Conservation (phyloP, 2,888 invertebrate genomes). For the Andricus quercusramuli region DNA sequence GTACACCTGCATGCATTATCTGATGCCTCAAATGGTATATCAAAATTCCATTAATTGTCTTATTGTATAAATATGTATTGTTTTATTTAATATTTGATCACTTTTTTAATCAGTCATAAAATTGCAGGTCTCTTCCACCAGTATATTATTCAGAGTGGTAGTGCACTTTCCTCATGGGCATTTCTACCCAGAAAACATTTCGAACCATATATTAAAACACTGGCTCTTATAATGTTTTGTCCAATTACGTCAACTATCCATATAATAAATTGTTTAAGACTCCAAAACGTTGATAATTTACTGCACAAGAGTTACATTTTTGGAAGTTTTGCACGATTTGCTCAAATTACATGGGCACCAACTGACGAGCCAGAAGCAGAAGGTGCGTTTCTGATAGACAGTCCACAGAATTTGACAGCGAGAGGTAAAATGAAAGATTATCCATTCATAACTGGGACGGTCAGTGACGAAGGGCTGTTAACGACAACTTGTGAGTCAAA, state of each 20-base stretch:
- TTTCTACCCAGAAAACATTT: conserved; percentile 42
- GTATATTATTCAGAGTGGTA: conserved; percentile 60
- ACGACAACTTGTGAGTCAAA: conserved; percentile 49
- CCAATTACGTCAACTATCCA: neutral
- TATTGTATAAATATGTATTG: neutral
- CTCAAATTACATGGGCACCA: conserved; percentile 54
- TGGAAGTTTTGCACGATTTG: conserved; percentile 35
- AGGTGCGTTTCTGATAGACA: conserved; percentile 56
- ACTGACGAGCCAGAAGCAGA: conserved; percentile 55
- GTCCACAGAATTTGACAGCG: conserved; percentile 50
- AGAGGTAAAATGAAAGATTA: conserved; percentile 51
- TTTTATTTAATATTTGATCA: neutral
- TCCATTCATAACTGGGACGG: conserved; percentile 57
- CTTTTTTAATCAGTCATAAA: neutral
- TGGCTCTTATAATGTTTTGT: neutral
- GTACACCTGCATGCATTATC: conserved; percentile 59
- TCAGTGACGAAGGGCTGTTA: conserved; percentile 56
- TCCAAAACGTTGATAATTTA: neutral
- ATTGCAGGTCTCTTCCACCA: conserved; percentile 58
- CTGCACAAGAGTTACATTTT: conserved; percentile 35
- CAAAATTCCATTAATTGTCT: neutral
- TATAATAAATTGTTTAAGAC: neutral
- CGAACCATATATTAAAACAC: conserved; percentile 48
- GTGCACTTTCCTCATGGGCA: neutral
- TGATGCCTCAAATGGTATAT: conserved; percentile 48